phyloP scores from a whole-genome alignment of 1,140 invertebrate genomes.

The Grapholita molesta region DNA sequence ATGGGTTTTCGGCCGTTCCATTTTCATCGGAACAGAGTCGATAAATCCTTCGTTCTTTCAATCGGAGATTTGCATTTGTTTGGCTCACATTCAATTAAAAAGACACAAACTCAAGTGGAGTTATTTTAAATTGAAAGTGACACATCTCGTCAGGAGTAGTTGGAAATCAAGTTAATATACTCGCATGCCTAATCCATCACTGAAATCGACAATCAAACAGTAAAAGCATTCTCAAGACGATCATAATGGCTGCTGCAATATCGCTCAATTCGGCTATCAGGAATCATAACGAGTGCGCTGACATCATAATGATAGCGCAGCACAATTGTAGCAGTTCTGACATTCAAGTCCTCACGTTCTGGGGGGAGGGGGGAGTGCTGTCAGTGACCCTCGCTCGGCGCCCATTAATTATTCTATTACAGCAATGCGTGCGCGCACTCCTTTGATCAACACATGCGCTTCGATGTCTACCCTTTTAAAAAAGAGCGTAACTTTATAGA shows the following conservation, averaged over 20 bases:
- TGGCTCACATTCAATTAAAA: background rate
- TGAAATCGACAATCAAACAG: background rate
- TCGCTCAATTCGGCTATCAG: background rate
- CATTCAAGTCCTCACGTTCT: conserved; percentile 23
- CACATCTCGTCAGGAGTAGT: background rate
- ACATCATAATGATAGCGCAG: background rate
- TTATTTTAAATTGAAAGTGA: background rate
- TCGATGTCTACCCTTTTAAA: conserved; percentile 23
- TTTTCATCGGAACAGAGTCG: conserved; percentile 10
- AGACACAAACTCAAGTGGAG: background rate
- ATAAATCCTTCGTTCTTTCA: conserved; percentile 6
- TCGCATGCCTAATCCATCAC: background rate
- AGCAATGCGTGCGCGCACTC: conserved; percentile 47
- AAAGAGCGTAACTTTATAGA: background rate
- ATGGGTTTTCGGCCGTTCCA: conserved; percentile 23
- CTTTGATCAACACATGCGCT: conserved; percentile 46
- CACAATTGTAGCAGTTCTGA: background rate
- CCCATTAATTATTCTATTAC: conserved; percentile 69
- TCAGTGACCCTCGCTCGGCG: conserved; percentile 50
- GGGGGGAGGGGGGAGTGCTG: conserved; percentile 30
- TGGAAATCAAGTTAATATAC: background rate
- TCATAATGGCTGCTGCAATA: background rate
- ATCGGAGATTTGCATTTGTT: conserved; percentile 3
- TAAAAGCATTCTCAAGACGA: background rate
- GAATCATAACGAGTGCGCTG: background rate